A percentile compares a stretch with the other conserved stretches of the same genome.
Evolutionary conservation across 1,140 invertebrate species (phyloP).

Genomic region (Drosophila ambigua): DNA sequence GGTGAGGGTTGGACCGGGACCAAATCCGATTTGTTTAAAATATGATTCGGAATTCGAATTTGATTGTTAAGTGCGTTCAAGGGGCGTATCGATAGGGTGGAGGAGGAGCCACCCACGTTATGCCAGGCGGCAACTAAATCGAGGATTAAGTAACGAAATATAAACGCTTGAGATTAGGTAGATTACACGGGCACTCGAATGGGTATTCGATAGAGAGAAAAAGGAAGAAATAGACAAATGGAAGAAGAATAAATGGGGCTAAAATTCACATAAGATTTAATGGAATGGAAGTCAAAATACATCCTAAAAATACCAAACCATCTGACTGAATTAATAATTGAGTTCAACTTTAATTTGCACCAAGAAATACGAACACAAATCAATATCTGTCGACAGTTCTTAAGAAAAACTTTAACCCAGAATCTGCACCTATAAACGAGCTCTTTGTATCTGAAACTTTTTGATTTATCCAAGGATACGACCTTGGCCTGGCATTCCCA

Average conservation of each 20-base stretch:
- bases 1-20: slow-evolving; percentile 19
- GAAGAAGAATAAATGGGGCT: too few species aligned
- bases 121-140: slow-evolving; percentile 28
- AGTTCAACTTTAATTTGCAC: neutral
- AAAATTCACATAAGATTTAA: too few species aligned
- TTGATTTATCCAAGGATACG: neutral
- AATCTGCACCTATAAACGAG: neutral
- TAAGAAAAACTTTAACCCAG: neutral
- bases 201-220: neutral
- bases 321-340: too few species aligned
- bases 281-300: too few species aligned
- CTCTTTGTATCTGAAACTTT: slow-evolving; percentile 3
- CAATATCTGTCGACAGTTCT: neutral
- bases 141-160: slow-evolving; percentile 28
- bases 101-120: slow-evolving; percentile 22
- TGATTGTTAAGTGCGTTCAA: slow-evolving; percentile 51
- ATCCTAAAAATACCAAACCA: too few species aligned
- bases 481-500: slow-evolving; percentile 36
- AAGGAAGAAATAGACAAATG: neutral
- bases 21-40: slow-evolving; percentile 74
- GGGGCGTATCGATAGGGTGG: slow-evolving; percentile 12
- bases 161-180: neutral
- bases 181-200: neutral
- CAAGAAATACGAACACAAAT: neutral
- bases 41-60: slow-evolving; percentile 71